phyloP scores from a whole-genome alignment of 2,888 invertebrate species.

The Athalia cordata region DNA sequence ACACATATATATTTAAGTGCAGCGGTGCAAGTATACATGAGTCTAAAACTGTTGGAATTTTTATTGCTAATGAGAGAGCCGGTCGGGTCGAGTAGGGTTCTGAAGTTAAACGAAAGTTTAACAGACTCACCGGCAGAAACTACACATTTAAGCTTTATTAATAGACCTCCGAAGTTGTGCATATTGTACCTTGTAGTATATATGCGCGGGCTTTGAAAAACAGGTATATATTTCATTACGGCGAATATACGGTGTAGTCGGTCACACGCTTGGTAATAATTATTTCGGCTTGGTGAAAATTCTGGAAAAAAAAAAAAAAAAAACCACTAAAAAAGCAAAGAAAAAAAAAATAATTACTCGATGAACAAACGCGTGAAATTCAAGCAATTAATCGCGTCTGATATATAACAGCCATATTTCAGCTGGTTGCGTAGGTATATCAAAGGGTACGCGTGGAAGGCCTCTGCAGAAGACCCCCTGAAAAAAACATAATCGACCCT shows the following conservation, averaged over 20 bases:
- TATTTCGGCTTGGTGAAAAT: background rate
- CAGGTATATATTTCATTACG: background rate
- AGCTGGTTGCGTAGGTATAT: slow-evolving; percentile 9
- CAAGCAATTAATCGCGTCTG: background rate
- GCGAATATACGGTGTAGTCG: too few species aligned
- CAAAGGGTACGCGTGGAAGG: slow-evolving; percentile 22
- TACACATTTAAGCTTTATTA: slow-evolving; percentile 17
- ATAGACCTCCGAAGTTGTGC: slow-evolving; percentile 23
- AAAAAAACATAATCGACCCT: slow-evolving; percentile 41
- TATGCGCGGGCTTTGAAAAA: background rate
- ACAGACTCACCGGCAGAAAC: slow-evolving; percentile 23
- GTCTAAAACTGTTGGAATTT: slow-evolving; percentile 37
- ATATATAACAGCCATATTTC: background rate
- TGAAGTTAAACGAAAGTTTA: slow-evolving; percentile 38
- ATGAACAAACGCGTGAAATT: too few species aligned
- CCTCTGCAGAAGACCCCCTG: slow-evolving; percentile 18
- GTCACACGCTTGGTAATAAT: too few species aligned
- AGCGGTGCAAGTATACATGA: background rate
- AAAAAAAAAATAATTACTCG: background rate
- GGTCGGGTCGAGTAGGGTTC: slow-evolving; percentile 22
- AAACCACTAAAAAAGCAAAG: background rate
- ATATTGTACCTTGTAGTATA: background rate
- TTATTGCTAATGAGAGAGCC: slow-evolving; percentile 40
- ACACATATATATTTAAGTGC: background rate
- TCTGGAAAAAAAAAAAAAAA: background rate